These are phyloP conservation scores for Megalops atlanticus DNA, from an alignment of 2,113 vertebrate genomes.

Conservation along the genomic window DNA sequence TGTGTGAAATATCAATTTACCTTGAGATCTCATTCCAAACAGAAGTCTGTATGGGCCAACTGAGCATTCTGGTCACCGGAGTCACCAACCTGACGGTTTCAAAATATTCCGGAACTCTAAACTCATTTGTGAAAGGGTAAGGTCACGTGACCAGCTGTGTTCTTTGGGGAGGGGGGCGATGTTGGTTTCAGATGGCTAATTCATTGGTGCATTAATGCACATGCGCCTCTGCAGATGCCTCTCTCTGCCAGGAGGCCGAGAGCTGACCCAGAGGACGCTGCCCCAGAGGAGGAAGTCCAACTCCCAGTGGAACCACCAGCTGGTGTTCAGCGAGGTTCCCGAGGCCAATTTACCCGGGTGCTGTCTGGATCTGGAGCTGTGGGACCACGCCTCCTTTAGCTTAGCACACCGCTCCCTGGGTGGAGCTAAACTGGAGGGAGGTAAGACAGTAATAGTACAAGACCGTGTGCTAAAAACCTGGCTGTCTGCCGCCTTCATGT, in stretches of 20 bases:
- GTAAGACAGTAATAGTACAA: too few relatives aligned
- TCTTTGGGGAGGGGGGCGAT: conserved; percentile 24
- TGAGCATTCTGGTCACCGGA: conserved; percentile 69
- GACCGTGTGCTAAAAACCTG: too few relatives aligned
- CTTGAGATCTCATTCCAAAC: conserved; percentile 27
- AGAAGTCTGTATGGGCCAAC: conserved; percentile 60
- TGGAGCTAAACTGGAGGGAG: conserved; percentile 51
- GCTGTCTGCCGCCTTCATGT: neutral
- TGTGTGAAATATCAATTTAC: neutral
- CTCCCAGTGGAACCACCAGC: conserved; percentile 70
- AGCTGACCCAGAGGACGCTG: conserved; percentile 58
- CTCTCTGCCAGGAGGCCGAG: conserved; percentile 52
- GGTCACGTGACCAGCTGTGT: conserved; percentile 28
- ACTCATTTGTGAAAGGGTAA: conserved; percentile 76
- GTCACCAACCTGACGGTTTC: conserved; percentile 66
- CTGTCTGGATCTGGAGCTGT: conserved; percentile 65
- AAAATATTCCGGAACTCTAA: conserved; percentile 60
- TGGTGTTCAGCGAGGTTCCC: conserved; percentile 63
- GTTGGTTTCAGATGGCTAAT: too few relatives aligned
- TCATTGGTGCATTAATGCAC: too few relatives aligned
- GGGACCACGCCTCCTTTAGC: conserved; percentile 63
- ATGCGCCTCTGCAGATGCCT: conserved; percentile 68
- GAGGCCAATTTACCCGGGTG: conserved; percentile 60
- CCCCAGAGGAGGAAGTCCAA: conserved; percentile 60
- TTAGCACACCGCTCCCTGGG: conserved; percentile 57